These are phyloP conservation scores for Lutjanus argentimaculatus DNA, from an alignment of 2,797 vertebrate species.

Conservation along the genomic window DNA sequence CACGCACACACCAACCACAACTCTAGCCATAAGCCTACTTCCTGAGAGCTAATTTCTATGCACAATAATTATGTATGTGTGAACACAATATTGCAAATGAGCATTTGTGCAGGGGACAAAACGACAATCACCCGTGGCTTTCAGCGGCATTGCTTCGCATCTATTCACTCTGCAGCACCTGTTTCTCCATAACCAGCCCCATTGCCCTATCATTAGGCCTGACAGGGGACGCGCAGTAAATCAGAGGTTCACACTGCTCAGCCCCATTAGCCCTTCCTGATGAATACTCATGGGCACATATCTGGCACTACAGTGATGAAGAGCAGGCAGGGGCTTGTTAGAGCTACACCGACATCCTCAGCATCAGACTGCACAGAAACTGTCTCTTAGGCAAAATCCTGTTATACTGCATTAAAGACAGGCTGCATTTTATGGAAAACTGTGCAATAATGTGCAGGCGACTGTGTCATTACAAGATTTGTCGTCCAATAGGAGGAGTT, in stretches of 20 bases:
- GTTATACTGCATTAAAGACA: slow-evolving; percentile 14
- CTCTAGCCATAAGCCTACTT: slow-evolving; percentile 38
- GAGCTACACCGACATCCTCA: slow-evolving; percentile 53
- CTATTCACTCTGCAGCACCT: slow-evolving; percentile 78
- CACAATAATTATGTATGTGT: slow-evolving; percentile 68
- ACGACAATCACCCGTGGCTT: slow-evolving; percentile 77
- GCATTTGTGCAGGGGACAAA: slow-evolving; percentile 76
- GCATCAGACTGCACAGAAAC: slow-evolving; percentile 39
- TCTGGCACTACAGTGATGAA: slow-evolving; percentile 76
- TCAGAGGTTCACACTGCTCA: slow-evolving; percentile 78
- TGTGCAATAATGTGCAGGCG: slow-evolving; percentile 30
- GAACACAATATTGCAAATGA: slow-evolving; percentile 80
- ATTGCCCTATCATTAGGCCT: slow-evolving; percentile 80
- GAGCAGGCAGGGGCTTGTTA: slow-evolving; percentile 57
- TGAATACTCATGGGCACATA: slow-evolving; percentile 82
- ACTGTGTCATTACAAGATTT: slow-evolving; percentile 24
- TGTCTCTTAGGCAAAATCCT: slow-evolving; percentile 36
- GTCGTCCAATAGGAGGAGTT: slow-evolving; percentile 2
- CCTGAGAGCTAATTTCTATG: slow-evolving; percentile 66
- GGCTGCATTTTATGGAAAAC: slow-evolving; percentile 25
- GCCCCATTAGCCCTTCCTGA: slow-evolving; percentile 77
- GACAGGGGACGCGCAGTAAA: slow-evolving; percentile 76
- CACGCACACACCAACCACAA: slow-evolving; percentile 6
- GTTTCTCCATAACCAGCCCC: slow-evolving; percentile 74
- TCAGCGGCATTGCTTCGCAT: slow-evolving; percentile 72